Conservation (phyloP, 1,140 invertebrate species). For the Watersipora subatra region DNA sequence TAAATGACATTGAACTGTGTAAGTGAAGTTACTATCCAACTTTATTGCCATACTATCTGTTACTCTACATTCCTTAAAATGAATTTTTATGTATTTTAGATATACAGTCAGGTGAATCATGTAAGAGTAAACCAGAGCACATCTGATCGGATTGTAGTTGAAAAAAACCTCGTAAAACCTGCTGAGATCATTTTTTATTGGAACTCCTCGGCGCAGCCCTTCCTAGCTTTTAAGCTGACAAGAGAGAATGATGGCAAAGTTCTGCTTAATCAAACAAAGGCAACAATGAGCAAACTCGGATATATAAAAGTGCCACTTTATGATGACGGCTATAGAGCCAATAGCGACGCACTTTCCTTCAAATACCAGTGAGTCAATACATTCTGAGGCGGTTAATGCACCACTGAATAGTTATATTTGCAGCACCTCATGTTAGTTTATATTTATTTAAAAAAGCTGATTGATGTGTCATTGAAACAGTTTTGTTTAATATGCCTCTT, state of each 20-base stretch:
- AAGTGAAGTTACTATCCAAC: neutral
- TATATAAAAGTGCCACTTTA: too few species aligned
- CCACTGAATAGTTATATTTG: neutral
- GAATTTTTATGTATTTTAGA: neutral
- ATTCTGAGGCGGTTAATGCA: too few species aligned
- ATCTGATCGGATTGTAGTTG: neutral
- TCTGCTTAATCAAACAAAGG: neutral
- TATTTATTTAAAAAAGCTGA: too few species aligned
- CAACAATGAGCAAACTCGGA: too few species aligned
- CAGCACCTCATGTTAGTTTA: neutral
- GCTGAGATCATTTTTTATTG: neutral
- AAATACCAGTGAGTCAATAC: too few species aligned
- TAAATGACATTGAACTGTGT: too few species aligned
- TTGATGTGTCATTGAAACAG: too few species aligned
- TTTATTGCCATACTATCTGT: neutral
- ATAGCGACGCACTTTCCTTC: too few species aligned
- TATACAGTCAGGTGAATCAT: neutral
- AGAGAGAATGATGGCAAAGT: neutral
- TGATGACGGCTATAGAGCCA: too few species aligned
- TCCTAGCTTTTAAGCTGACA: neutral
- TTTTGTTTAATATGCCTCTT: too few species aligned
- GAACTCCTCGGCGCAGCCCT: neutral
- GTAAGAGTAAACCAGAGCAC: neutral
- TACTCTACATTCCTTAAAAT: neutral
- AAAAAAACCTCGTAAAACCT: neutral